Evolutionary conservation across 2,113 vertebrate genomes (phyloP).

Genomic region (Motacilla alba): DNA sequence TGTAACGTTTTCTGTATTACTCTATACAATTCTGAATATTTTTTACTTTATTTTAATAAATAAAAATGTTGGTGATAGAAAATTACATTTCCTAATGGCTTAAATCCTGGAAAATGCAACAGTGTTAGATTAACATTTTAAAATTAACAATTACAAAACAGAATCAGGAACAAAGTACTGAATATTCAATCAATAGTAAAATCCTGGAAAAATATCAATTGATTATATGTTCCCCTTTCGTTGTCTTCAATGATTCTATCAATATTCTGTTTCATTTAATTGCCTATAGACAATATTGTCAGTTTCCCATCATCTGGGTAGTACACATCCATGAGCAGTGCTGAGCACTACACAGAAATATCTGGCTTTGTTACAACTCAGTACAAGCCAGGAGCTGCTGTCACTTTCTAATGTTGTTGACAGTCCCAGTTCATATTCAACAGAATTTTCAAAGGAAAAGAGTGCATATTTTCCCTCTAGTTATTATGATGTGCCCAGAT

Average conservation of each 20-base stretch:
- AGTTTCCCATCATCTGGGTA: neutral
- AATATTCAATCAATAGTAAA: neutral
- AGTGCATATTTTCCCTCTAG: neutral
- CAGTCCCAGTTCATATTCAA: neutral
- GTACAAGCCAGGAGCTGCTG: constrained; percentile 11
- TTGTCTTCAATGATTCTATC: neutral
- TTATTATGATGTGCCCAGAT: neutral
- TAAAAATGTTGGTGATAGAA: neutral
- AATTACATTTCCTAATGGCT: neutral
- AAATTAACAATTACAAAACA: neutral
- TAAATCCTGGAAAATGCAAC: neutral
- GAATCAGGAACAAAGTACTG: neutral
- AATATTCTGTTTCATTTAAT: neutral
- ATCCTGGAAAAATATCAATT: neutral
- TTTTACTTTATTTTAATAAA: neutral
- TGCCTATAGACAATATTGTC: neutral
- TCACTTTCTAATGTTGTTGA: neutral
- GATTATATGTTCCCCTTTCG: neutral
- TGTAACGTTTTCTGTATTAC: neutral
- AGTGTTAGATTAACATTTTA: neutral
- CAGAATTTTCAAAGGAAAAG: neutral
- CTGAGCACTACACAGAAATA: neutral
- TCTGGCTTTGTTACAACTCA: neutral
- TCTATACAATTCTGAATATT: neutral
- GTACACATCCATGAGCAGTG: neutral